Evolutionary conservation across 2,888 invertebrate genomes (phyloP), one percentile per base, ranked within the genome.

Genomic region (Caenorhabditis sp.): DNA sequence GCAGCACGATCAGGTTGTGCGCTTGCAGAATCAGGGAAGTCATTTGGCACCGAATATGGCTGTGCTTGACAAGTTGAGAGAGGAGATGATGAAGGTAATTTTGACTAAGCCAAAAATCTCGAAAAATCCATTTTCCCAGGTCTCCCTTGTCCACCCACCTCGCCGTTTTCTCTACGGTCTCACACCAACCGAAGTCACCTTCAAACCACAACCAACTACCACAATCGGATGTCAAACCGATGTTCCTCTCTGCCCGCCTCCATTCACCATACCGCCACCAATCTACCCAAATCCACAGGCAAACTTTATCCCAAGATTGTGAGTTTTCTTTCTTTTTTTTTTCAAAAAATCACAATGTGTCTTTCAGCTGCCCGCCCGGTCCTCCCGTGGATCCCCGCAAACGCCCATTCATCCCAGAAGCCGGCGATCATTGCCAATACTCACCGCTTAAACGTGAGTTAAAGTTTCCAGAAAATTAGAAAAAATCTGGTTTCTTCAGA

Each of bases 41-140:
- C 55, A 50, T 1, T 54, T 62, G 1, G 78, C 76, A 82, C 95
- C 95, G 26, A 95, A 95, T 89, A 92, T 93, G 89, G 94, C 94
- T 0, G 95, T 95, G 81, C 90, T 95, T 26, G 92, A 92, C 70
- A 95, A 95, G 85, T 90, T 96, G 23, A 91, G 92, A 67, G 89
- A 91, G 68, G 95, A 95, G 90, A 93, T 96, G 93, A 87, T 89
- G 0, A 51, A 58, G 5, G 58, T 70, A 1, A 0, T n/a, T 0
- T 14, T 37, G 14, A 19, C 37, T 58, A 5, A 36, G 5, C 36
- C 36, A 36, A 5, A n/a, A n/a, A n/a, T n/a, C n/a, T n/a, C 5
- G 50, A 21, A 19, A 21, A 21, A 5, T 5, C 14, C 58, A 0
- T 14, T 50, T 1, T 31, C 10, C 10, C 31, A 31, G 31, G 31